Base-by-base conservation (phyloP, 2,888 invertebrate genomes). In the Oscheius sp. region DNA sequence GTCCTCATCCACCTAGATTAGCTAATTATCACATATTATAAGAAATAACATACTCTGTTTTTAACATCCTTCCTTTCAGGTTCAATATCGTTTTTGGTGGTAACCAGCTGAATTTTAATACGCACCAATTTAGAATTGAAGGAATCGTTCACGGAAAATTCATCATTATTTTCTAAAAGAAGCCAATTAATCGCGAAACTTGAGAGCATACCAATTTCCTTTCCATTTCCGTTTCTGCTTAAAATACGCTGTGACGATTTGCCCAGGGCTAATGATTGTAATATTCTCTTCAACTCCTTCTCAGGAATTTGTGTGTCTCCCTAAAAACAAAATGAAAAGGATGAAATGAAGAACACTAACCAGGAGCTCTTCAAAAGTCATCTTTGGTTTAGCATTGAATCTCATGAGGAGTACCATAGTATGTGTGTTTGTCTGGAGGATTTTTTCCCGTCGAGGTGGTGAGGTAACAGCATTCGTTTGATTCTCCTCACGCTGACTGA, bases 21-120 rank as follows among this genome's bases (percentile, higher is more conserved):
- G 18, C 13, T 7, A 3, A 49, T 49, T 49, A n/a, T 13, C 5
- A 49, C 3, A 35, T 35, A 13, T n/a, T n/a, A 16, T 7, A 49
- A n/a, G n/a, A 13, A 13, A 43, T 12, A 43, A 13, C 49, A 49
- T 18, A 84, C 85, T 78, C 85, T 86, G 89, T 93, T 95, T 85
- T 97, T 93, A 0, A 98, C 99, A 91, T 99, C 99, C 89, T 94
- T 93, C 81, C 99, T 92, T 90, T 99, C 99, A n/a, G 98, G 98
- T 90, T 99, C 99, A 49, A 96, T 95, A 90, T 99, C 99, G 72
- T 95, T 95, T 90, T 80, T 78, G 29, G 81, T 76, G n/a, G 78
- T 72, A 9, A 83, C 78, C 76, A 78, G 73, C 63, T 77, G 91
- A 69, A 91, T 91, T 85, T 91, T 91, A 35, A 91, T 91, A 92